These are phyloP conservation scores for Lampris incognitus DNA, from an alignment of 2,113 vertebrate genomes.

Conservation along the genomic window DNA sequence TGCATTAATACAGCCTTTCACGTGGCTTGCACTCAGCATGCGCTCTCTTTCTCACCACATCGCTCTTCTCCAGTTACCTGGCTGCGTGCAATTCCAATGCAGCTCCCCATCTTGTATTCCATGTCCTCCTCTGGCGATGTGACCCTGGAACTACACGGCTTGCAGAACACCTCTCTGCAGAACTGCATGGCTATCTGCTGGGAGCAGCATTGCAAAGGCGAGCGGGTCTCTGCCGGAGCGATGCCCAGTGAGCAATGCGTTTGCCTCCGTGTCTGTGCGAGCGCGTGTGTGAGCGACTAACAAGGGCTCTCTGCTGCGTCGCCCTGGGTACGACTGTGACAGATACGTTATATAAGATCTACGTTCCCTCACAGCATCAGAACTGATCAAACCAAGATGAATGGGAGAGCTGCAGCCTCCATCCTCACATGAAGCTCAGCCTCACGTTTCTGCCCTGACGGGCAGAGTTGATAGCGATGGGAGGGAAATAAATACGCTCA, in stretches of 20 bases:
- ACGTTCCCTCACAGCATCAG: constrained; percentile 40
- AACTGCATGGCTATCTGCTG: constrained; percentile 80
- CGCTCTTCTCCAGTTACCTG: constrained; percentile 74
- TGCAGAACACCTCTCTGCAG: constrained; percentile 83
- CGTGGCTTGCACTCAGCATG: constrained; percentile 12
- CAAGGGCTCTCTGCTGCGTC: constrained; percentile 35
- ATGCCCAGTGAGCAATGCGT: constrained; percentile 23
- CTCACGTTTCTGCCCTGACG: constrained; percentile 42
- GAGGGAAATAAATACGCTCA: constrained; percentile 51
- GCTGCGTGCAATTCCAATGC: constrained; percentile 79
- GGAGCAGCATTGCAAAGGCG: constrained; percentile 64
- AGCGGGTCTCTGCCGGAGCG: constrained; percentile 53
- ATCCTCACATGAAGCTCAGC: constrained; percentile 41
- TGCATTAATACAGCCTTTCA: constrained; percentile 18
- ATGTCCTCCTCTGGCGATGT: constrained; percentile 84
- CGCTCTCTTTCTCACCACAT: not conserved
- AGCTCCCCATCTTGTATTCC: constrained; percentile 87
- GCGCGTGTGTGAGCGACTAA: constrained; percentile 58
- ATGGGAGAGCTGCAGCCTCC: constrained; percentile 31
- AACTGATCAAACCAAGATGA: constrained; percentile 31
- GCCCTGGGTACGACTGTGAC: constrained; percentile 53
- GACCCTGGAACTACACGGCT: constrained; percentile 82
- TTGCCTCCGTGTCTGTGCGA: constrained; percentile 45
- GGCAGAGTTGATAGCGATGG: constrained; percentile 38
- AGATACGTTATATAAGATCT: constrained; percentile 64